These are phyloP conservation scores for Podarcis raffonei DNA, from an alignment of 2,113 vertebrate species.

Conservation along the genomic window DNA sequence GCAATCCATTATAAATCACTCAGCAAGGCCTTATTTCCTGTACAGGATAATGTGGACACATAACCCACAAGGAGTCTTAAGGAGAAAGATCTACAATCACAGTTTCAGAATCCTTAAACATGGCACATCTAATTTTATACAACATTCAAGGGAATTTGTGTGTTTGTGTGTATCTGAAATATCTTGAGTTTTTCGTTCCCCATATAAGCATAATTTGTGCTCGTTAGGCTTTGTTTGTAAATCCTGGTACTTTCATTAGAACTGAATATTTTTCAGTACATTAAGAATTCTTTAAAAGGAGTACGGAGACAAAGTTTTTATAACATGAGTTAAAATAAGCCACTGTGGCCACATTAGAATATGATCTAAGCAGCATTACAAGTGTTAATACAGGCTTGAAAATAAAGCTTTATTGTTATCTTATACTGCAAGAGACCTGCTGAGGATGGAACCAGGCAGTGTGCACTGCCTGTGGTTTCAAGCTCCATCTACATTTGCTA, in stretches of 20 bases:
- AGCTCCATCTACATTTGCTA: neutral
- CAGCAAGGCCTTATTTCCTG: neutral
- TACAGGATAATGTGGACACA: neutral
- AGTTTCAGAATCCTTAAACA: neutral
- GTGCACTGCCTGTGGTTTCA: neutral
- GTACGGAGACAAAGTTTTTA: neutral
- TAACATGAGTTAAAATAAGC: neutral
- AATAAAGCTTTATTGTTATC: neutral
- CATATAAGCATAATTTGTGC: constrained; percentile 5
- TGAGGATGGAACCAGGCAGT: no score
- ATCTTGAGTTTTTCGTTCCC: constrained; percentile 16
- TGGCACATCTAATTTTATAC: neutral
- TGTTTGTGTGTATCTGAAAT: neutral
- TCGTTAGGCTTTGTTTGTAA: constrained; percentile 37
- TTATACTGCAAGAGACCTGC: no score
- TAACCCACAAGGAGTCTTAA: neutral
- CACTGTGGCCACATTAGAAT: neutral
- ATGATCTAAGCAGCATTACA: neutral
- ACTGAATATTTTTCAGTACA: constrained; percentile 37
- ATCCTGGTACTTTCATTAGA: constrained; percentile 23
- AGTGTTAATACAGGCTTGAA: neutral
- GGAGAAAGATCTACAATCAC: neutral
- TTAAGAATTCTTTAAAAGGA: neutral
- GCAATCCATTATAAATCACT: constrained; percentile 14
- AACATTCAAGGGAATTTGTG: neutral